Evolutionary conservation across 2,888 invertebrate species (phyloP).

Genomic region (Drosophila planitibia): DNA sequence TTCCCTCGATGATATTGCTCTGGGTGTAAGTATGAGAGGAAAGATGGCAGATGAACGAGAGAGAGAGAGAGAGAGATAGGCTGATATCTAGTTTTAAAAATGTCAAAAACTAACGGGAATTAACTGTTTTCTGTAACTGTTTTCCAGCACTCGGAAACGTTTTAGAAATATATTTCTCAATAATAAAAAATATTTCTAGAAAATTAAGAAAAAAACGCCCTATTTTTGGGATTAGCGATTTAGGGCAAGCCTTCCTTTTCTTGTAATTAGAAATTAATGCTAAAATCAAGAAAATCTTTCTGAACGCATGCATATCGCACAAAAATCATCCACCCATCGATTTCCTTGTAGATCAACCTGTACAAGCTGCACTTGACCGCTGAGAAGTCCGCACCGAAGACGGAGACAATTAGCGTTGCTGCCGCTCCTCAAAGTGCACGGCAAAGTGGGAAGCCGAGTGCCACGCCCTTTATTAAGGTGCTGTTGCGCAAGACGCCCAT

Average conservation of each 20-base stretch:
- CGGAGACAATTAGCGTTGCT: conserved; percentile 23
- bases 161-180: no score
- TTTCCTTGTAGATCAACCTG: conserved; percentile 56
- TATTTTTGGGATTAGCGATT: no score
- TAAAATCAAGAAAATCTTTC: not conserved
- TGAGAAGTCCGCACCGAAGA: conserved; percentile 10
- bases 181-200: no score
- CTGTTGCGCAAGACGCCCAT: conserved; percentile 90
- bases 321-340: not conserved
- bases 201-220: no score
- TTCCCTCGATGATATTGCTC: conserved; percentile 70
- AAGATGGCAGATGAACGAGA: not conserved
- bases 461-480: conserved; percentile 87
- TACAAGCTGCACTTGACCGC: conserved; percentile 57
- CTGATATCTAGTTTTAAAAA: no score
- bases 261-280: no score
- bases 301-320: not conserved
- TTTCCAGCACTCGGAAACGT: no score
- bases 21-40: conserved; percentile 54
- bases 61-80: not conserved
- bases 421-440: conserved; percentile 15
- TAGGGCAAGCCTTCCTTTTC: no score
- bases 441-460: conserved; percentile 28
- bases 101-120: no score
- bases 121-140: no score